Conservation (phyloP, 2,113 vertebrate genomes). For the Esox niger region DNA sequence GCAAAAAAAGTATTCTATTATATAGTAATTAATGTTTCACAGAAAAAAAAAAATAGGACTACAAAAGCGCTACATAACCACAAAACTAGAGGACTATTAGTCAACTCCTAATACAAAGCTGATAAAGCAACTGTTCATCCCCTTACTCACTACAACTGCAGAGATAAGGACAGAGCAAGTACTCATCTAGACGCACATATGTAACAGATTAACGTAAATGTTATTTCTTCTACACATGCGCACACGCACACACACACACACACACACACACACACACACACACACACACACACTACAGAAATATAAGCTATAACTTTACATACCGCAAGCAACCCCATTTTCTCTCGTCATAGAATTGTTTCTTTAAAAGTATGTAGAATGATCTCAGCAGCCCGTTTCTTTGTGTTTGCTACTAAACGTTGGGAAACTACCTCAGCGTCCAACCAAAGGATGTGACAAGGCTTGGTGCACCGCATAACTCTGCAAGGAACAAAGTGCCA, state of each 20-base stretch:
- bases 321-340: slow-evolving; percentile 40
- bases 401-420: slow-evolving; percentile 23
- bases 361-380: neutral
- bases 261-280: neutral
- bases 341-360: slow-evolving; percentile 5
- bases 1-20: too few species aligned
- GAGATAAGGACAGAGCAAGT: too few species aligned
- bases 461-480: slow-evolving; percentile 51
- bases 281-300: neutral
- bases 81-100: too few species aligned
- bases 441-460: slow-evolving; percentile 61
- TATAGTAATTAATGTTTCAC: too few species aligned
- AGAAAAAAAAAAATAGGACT: too few species aligned
- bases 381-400: neutral
- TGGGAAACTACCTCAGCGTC: slow-evolving; percentile 51
- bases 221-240: neutral
- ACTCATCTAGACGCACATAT: too few species aligned
- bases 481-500: slow-evolving; percentile 46
- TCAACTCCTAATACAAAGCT: too few species aligned
- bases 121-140: too few species aligned
- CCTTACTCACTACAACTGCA: too few species aligned
- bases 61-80: too few species aligned
- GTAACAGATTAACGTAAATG: too few species aligned
- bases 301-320: slow-evolving; percentile 31
- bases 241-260: neutral